Conservation (phyloP, 2,113 vertebrate genomes). For the Excalfactoria chinensis region DNA sequence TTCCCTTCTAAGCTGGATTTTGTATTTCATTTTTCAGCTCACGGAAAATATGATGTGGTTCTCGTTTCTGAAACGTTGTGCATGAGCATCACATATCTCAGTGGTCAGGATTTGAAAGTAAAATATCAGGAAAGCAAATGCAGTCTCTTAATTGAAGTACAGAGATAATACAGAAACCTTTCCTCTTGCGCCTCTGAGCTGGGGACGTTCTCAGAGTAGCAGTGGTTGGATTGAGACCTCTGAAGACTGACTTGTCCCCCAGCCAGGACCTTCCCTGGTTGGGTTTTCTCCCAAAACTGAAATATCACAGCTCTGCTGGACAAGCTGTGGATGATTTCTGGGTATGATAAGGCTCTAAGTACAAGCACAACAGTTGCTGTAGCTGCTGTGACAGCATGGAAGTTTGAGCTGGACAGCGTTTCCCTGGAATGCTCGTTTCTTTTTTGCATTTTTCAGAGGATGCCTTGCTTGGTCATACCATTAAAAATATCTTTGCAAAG, state of each 20-base stretch:
- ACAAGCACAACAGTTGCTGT: no score
- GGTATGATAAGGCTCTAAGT: no score
- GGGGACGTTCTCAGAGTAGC: no score
- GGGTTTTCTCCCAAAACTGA: no score
- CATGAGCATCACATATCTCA: not conserved
- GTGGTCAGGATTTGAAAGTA: not conserved
- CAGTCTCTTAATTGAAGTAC: not conserved
- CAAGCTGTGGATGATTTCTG: no score
- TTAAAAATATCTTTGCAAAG: not conserved
- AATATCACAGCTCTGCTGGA: no score
- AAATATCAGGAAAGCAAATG: slow-evolving; percentile 19
- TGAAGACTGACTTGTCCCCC: no score
- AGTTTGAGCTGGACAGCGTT: not conserved
- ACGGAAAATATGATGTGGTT: not conserved
- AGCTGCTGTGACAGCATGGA: not conserved
- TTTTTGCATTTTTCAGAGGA: not conserved
- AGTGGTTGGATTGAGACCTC: no score
- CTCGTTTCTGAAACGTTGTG: not conserved
- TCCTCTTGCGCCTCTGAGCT: not conserved
- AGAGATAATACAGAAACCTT: not conserved
- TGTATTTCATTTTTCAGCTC: not conserved
- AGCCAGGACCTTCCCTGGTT: no score
- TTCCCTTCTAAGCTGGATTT: not conserved
- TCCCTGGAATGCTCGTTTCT: not conserved
- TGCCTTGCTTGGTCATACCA: not conserved